A percentile compares a stretch with the other conserved stretches of the same genome.
Evolutionary conservation across 2,113 vertebrate species (phyloP).

Genomic region (Muscicapa adusta): DNA sequence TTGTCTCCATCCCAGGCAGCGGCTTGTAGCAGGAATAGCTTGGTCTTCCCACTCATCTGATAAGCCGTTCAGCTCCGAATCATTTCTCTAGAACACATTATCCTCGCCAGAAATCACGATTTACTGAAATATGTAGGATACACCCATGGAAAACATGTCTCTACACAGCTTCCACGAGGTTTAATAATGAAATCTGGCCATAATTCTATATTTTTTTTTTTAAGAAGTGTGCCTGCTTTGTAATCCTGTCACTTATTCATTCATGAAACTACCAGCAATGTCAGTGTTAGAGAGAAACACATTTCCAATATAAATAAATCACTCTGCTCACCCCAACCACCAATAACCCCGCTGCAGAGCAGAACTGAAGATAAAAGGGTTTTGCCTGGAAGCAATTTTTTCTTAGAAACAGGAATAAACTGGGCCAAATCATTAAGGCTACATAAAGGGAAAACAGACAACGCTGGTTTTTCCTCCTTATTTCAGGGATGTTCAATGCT

Average conservation of each 20-base stretch:
- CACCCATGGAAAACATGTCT: constrained; percentile 41
- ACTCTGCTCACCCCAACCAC: not conserved
- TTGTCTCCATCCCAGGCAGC: not conserved
- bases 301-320: constrained; percentile 13
- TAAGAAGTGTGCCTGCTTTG: not conserved
- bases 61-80: not conserved
- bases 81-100: constrained; percentile 7
- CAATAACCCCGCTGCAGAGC: not conserved
- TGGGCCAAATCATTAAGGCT: not conserved
- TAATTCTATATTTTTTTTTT: not conserved
- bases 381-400: constrained; percentile 30
- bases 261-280: constrained; percentile 27
- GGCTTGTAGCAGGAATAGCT: constrained; percentile 33
- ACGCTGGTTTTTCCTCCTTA: not conserved
- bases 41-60: constrained; percentile 47
- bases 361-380: not conserved
- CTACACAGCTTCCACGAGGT: not conserved
- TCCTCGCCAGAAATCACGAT: constrained; percentile 43
- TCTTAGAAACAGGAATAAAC: constrained; percentile 22
- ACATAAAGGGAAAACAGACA: not conserved
- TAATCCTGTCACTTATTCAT: constrained; percentile 34
- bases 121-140: constrained; percentile 17
- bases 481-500: not conserved
- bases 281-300: not conserved
- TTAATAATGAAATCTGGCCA: constrained; percentile 24